Evolutionary conservation across 1,140 invertebrate species (phyloP).

Genomic region (Diorhabda carinulata): DNA sequence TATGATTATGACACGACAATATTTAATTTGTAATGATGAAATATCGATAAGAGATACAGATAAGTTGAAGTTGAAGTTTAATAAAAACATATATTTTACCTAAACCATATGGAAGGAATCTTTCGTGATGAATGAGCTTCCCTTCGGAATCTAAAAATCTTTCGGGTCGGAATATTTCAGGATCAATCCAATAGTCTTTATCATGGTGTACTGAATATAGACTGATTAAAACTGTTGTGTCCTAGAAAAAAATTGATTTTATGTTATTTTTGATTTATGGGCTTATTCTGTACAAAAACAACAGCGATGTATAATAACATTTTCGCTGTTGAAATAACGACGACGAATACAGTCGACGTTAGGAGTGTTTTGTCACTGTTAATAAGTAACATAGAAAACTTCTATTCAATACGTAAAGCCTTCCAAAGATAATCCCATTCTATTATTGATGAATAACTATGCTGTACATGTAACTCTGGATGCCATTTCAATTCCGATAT

Average conservation of each 20-base stretch:
- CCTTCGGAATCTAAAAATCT: constrained; percentile 64
- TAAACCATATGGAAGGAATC: constrained; percentile 66
- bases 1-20: not conserved
- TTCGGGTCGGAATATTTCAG: constrained; percentile 65
- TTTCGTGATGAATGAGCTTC: constrained; percentile 54
- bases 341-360: too few relatives aligned
- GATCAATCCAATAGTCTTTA: constrained; percentile 62
- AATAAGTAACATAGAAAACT: too few relatives aligned
- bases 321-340: too few relatives aligned
- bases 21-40: not conserved
- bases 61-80: not conserved
- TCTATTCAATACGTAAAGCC: too few relatives aligned
- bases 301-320: too few relatives aligned
- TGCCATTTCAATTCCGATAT: too few relatives aligned
- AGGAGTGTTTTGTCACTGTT: too few relatives aligned
- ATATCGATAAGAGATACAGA: not conserved
- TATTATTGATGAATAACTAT: too few relatives aligned
- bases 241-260: constrained; percentile 18
- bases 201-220: constrained; percentile 68
- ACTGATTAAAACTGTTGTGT: constrained; percentile 62
- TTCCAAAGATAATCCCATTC: too few relatives aligned
- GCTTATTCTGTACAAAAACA: not conserved
- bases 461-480: too few relatives aligned
- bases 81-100: constrained; percentile 51
- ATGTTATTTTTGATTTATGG: not conserved